Evolutionary conservation across 2,113 vertebrate genomes (phyloP).

Genomic region (Myotis brandtii): DNA sequence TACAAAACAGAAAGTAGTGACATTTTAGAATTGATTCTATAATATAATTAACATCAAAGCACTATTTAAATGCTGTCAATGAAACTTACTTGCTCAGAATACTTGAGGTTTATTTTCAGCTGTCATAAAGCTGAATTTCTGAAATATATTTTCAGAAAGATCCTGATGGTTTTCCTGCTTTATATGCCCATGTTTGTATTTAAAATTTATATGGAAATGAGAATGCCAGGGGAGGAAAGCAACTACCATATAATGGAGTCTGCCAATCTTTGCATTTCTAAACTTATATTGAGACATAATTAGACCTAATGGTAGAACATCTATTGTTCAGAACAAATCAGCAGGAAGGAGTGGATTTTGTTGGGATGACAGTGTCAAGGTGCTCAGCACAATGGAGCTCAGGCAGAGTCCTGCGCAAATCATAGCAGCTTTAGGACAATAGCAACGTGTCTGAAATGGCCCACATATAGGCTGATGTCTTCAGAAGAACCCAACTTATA

Average conservation of each 20-base stretch:
- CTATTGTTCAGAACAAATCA: not conserved
- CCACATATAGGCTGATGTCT: fast-evolving
- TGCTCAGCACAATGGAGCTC: not conserved
- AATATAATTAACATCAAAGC: not conserved
- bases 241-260: not conserved
- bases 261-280: not conserved
- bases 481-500: not conserved
- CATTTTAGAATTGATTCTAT: not conserved
- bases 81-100: not conserved
- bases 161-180: not conserved
- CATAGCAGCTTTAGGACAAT: not conserved
- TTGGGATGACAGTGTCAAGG: not conserved
- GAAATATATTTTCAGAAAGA: not conserved
- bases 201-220: constrained; percentile 18
- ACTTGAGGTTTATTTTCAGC: not conserved
- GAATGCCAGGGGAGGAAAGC: not conserved
- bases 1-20: not conserved
- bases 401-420: not conserved
- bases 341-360: not conserved
- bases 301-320: not conserved
- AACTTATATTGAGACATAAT: not conserved
- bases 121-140: constrained; percentile 1
- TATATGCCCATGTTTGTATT: not conserved
- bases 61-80: not conserved
- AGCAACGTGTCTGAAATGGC: not conserved